Conservation (phyloP, 1,140 invertebrate species). For the Sipha flava region DNA sequence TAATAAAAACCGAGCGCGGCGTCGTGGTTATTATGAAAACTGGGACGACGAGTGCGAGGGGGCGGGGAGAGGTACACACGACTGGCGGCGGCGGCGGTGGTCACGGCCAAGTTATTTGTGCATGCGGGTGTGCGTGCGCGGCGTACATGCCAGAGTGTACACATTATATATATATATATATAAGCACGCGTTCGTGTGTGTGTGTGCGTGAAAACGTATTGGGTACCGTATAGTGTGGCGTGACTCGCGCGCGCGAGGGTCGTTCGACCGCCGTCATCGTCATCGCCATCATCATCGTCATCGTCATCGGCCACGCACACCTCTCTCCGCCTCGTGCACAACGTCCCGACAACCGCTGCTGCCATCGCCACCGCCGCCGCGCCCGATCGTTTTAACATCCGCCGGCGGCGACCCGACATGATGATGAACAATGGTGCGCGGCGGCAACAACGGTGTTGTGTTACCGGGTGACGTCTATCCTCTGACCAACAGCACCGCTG, state of each 20-base stretch:
- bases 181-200: neutral
- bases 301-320: neutral
- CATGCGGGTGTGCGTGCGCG: constrained; percentile 12
- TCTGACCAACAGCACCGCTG: too few species aligned
- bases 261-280: constrained; percentile 3
- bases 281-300: neutral
- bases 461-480: neutral
- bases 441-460: neutral
- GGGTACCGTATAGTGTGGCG: neutral
- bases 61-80: neutral
- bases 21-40: neutral
- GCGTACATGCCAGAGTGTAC: too few species aligned
- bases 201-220: neutral
- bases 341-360: neutral
- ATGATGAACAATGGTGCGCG: neutral
- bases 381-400: neutral
- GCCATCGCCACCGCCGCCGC: neutral
- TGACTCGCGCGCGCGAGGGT: constrained; percentile 9
- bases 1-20: neutral
- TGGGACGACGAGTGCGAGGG: neutral
- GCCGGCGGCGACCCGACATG: neutral
- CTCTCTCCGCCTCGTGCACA: neutral
- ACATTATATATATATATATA: neutral
- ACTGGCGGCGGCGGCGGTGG: constrained; percentile 6
- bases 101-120: constrained; percentile 21